These are phyloP conservation scores for Lampris megalopsis DNA, from an alignment of 2,113 vertebrate genomes.

Conservation along the genomic window DNA sequence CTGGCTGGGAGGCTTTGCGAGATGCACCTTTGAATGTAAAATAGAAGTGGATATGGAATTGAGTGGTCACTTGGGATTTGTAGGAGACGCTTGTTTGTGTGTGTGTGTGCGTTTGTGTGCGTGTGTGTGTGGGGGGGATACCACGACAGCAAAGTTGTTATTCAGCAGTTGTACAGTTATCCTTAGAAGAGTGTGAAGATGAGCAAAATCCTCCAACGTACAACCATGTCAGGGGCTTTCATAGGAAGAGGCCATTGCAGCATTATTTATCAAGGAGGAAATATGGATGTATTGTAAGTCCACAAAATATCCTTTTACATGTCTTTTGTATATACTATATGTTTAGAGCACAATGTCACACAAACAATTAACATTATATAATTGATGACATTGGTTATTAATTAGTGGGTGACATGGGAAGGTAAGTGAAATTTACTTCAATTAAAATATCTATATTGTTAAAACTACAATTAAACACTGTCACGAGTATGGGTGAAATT, in stretches of 20 bases:
- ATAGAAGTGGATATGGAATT: constrained; percentile 45
- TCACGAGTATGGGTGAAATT: not conserved
- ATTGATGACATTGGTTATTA: not conserved
- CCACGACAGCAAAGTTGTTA: too few relatives aligned
- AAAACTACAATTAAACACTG: not conserved
- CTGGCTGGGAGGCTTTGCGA: constrained; percentile 31
- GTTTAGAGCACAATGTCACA: not conserved
- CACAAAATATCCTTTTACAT: not conserved
- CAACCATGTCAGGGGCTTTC: not conserved
- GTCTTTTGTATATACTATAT: too few relatives aligned
- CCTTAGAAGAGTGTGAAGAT: constrained; percentile 1
- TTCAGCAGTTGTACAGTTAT: constrained; percentile 16
- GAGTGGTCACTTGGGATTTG: constrained; percentile 38
- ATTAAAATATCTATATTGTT: too few relatives aligned
- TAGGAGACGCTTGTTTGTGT: not conserved
- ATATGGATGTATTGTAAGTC: not conserved
- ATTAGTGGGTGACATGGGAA: not conserved
- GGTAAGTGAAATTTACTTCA: not conserved
- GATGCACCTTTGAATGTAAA: constrained; percentile 61
- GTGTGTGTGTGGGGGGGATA: not conserved
- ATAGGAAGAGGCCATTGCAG: not conserved
- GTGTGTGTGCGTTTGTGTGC: constrained; percentile 1
- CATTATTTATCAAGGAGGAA: not conserved
- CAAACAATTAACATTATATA: not conserved
- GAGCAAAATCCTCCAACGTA: not conserved